Conservation (phyloP, 2,888 invertebrate genomes). For the Synanthedon vespiformis region DNA sequence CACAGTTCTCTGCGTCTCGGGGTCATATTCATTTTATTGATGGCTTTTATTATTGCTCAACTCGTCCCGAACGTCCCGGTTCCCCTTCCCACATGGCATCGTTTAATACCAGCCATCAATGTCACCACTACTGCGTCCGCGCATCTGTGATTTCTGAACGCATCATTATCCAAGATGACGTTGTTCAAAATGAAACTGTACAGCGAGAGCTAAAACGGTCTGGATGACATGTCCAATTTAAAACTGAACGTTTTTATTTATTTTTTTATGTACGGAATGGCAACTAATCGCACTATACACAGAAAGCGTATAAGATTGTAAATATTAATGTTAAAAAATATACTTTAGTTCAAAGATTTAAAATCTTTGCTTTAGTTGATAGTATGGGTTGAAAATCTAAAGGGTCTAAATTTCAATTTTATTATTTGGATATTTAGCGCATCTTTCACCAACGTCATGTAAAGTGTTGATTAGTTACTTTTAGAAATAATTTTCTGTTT, state of each 20-base stretch:
- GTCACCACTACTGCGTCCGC: not conserved
- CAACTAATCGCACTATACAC: too few species aligned
- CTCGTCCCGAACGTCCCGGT: not conserved
- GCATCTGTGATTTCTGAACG: not conserved
- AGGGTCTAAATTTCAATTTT: too few species aligned
- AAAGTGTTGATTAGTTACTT: too few species aligned
- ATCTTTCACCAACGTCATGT: too few species aligned
- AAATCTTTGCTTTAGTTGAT: too few species aligned
- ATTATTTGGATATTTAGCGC: too few species aligned
- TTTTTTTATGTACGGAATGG: too few species aligned
- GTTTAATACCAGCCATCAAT: not conserved
- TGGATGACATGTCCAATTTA: not conserved
- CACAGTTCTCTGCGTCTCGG: conserved; percentile 10
- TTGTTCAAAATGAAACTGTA: not conserved
- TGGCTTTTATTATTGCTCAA: conserved; percentile 24
- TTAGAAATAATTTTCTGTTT: too few species aligned
- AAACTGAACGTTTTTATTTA: not conserved
- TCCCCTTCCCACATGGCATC: conserved; percentile 9
- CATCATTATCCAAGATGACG: not conserved
- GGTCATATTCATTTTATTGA: conserved; percentile 34
- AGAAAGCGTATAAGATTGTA: too few species aligned
- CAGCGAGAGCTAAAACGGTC: not conserved
- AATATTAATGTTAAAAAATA: too few species aligned
- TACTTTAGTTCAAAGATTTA: too few species aligned
- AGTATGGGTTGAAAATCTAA: too few species aligned